Percentiles rank a stretch among this genome's conserved stretches.
Evolutionary conservation across 2,113 vertebrate genomes (phyloP).

Genomic region (Carollia perspicillata): DNA sequence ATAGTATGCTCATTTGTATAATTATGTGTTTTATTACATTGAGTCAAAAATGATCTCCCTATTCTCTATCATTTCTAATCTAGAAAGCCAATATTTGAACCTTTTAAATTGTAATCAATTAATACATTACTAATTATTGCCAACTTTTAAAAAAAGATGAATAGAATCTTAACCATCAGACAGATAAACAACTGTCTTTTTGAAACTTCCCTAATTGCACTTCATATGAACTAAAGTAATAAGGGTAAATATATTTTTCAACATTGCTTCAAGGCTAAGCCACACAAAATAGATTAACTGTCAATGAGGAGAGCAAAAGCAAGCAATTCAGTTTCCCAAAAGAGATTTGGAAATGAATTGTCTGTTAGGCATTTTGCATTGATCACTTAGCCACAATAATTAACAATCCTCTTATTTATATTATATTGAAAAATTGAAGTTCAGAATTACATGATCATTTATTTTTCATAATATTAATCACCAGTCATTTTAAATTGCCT

Average conservation of each 20-base stretch:
- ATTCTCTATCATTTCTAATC: background rate
- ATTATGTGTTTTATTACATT: slow-evolving; percentile 10
- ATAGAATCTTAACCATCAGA: slow-evolving; percentile 44
- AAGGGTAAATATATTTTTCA: background rate
- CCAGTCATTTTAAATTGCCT: background rate
- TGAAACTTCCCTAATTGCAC: background rate
- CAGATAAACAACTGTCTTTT: slow-evolving; percentile 37
- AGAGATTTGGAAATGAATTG: background rate
- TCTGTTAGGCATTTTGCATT: background rate
- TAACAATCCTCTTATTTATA: background rate
- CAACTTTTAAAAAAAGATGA: slow-evolving; percentile 42
- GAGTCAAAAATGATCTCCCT: background rate
- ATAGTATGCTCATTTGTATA: background rate
- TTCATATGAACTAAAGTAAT: background rate
- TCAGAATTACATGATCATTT: background rate
- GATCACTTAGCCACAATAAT: background rate
- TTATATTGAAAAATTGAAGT: background rate
- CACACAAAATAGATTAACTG: background rate
- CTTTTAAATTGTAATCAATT: slow-evolving; percentile 68
- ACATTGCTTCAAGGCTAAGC: background rate
- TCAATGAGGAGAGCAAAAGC: background rate
- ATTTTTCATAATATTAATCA: background rate
- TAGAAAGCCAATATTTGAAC: slow-evolving; percentile 46
- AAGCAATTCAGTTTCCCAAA: background rate
- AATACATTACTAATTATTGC: slow-evolving; percentile 44